Evolutionary conservation across 2,888 invertebrate genomes (phyloP).

Genomic region (Linnaemya vulpina): DNA sequence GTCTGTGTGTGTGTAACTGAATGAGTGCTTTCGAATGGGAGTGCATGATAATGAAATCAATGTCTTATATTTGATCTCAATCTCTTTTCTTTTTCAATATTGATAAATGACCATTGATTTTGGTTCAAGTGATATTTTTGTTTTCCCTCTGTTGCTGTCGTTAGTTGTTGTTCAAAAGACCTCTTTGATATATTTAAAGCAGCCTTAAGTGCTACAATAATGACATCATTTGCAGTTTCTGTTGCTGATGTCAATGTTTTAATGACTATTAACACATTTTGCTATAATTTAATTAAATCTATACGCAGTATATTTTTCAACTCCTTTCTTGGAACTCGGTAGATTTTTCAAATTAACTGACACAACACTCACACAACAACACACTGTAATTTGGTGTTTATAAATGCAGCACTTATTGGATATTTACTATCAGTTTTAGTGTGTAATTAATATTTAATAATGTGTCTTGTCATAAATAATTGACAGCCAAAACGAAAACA

Average conservation of each 20-base stretch:
- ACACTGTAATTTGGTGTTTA: background rate
- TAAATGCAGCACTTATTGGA: background rate
- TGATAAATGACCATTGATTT: slow-evolving; percentile 46
- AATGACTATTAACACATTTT: background rate
- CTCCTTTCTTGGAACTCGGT: background rate
- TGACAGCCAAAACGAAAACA: slow-evolving; percentile 7
- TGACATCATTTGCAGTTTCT: background rate
- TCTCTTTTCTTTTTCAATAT: slow-evolving; percentile 21
- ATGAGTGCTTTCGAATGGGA: background rate
- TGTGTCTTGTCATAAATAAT: slow-evolving; percentile 6
- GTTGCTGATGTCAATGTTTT: background rate
- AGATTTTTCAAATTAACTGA: background rate
- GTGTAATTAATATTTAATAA: slow-evolving; percentile 9
- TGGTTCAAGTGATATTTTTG: background rate
- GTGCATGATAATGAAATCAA: slow-evolving; percentile 34
- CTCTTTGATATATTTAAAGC: slow-evolving; percentile 4
- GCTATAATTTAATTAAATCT: background rate
- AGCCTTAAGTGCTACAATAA: background rate
- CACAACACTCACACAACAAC: background rate
- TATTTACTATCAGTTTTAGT: background rate
- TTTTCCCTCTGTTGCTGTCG: background rate
- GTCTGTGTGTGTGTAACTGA: background rate
- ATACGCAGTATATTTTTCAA: background rate
- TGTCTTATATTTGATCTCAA: slow-evolving; percentile 14
- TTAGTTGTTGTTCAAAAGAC: background rate